Conservation (phyloP, 2,797 vertebrate species). For the Xiphophorus birchmanni region DNA sequence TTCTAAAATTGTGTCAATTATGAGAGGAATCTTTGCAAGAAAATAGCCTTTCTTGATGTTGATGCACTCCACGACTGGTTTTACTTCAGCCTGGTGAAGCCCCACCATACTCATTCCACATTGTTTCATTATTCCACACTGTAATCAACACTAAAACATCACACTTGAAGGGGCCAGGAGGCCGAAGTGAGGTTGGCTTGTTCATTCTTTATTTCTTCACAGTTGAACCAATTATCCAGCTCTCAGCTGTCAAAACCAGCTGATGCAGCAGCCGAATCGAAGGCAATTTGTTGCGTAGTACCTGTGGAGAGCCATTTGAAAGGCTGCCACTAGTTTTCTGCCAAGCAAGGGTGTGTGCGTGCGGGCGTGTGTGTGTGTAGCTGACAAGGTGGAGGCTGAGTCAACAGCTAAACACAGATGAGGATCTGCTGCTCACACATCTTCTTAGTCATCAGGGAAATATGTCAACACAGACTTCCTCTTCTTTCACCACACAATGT, state of each 20-base stretch:
- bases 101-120: neutral
- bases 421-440: slow-evolving; percentile 49
- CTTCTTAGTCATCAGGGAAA: slow-evolving; percentile 48
- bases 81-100: neutral
- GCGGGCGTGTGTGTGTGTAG: neutral
- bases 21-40: neutral
- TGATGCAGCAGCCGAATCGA: slow-evolving; percentile 73
- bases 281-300: slow-evolving; percentile 70
- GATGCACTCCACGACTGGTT: neutral
- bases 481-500: slow-evolving; percentile 25
- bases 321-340: slow-evolving; percentile 62
- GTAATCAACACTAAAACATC: slow-evolving; percentile 47
- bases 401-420: slow-evolving; percentile 67
- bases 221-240: slow-evolving; percentile 72
- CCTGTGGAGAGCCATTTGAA: slow-evolving; percentile 72
- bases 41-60: neutral
- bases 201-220: slow-evolving; percentile 65
- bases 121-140: slow-evolving; percentile 30
- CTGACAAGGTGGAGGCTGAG: slow-evolving; percentile 67
- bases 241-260: slow-evolving; percentile 70
- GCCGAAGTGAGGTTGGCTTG: slow-evolving; percentile 33
- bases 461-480: slow-evolving; percentile 48
- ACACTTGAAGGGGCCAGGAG: slow-evolving; percentile 26
- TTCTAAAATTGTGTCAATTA: neutral
- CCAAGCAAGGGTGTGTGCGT: slow-evolving; percentile 37